Evolutionary conservation across 2,113 vertebrate genomes (phyloP), one percentile per base, ranked within the genome.

Genomic region (Xiphophorus couchianus): DNA sequence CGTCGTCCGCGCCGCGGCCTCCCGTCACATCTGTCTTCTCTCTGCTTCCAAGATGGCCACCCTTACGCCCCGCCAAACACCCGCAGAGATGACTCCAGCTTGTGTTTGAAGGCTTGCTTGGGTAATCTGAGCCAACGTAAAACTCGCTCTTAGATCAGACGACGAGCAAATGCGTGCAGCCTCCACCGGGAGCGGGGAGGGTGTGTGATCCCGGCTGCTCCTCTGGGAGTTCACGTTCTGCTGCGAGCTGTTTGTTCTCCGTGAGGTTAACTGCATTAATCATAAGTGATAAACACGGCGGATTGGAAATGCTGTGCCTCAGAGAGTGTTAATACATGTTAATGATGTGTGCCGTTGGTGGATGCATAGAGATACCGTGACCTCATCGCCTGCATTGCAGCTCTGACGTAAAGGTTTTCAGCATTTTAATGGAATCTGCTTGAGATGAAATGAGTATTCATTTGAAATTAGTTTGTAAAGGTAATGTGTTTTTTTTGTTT

Each of bases 21-120:
- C 51, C 3, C 6, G 11, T 35, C 69, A 67, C 69, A 70, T 84
- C 83, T 69, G 73, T 69, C 80, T 74, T 68, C 37, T 48, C 25
- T 10, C 51, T n/a, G 8, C 8, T 58, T 58, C 51, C 51, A n/a
- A 58, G 67, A 77, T 84, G 72, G 48, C 62, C 22, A n/a, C 63
- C 35, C 9, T 29, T 35, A 22, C 29, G 5, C 0, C 17, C 39
- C 27, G 73, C 12, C 28, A 65, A 35, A 73, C 42, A 68, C 54
- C 78, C 61, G 0, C 9, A n/a, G 25, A 58, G 51, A 58, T 10
- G 10, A 58, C 51, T n/a, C 17, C 63, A 64, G 76, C n/a, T 63
- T 29, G 60, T 27, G 37, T 77, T 71, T 14, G 69, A 54, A 33
- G 48, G 14, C 44, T n/a, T 80, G 7, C 3, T 72, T 64, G 58